Conservation (phyloP, 2,888 invertebrate genomes). For the Schizaphis graminum region DNA sequence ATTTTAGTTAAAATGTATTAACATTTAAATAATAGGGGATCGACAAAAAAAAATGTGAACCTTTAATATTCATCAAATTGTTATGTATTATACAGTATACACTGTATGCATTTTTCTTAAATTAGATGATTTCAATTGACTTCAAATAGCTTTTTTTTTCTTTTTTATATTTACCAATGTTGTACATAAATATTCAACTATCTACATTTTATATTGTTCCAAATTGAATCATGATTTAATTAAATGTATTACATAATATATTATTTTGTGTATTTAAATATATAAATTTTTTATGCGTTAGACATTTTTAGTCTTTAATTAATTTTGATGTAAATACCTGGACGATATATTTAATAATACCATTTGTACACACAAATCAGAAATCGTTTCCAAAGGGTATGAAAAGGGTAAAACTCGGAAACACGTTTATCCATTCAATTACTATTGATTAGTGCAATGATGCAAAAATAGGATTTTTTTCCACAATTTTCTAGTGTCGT, state of each 20-base stretch:
- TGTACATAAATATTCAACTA: neutral
- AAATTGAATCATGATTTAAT: neutral
- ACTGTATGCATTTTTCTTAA: neutral
- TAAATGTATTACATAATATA: neutral
- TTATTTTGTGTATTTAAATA: neutral
- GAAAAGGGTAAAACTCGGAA: neutral
- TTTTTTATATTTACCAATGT: too few species aligned
- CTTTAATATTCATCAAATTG: neutral
- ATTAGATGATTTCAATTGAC: neutral
- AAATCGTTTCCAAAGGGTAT: neutral
- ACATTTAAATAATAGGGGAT: neutral
- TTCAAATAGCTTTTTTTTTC: too few species aligned
- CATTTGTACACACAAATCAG: neutral
- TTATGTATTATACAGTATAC: too few species aligned
- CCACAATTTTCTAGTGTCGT: neutral
- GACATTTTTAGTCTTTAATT: neutral
- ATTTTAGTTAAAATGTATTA: neutral
- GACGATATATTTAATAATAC: neutral
- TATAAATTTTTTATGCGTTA: neutral
- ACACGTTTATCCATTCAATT: neutral
- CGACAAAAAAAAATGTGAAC: neutral
- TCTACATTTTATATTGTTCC: neutral
- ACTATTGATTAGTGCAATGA: neutral
- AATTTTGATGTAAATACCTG: neutral
- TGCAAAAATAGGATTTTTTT: neutral